Percentiles rank a stretch among this genome's conserved stretches.
Conservation (phyloP, 2,888 invertebrate species). For the Notodonta dromedarius region DNA sequence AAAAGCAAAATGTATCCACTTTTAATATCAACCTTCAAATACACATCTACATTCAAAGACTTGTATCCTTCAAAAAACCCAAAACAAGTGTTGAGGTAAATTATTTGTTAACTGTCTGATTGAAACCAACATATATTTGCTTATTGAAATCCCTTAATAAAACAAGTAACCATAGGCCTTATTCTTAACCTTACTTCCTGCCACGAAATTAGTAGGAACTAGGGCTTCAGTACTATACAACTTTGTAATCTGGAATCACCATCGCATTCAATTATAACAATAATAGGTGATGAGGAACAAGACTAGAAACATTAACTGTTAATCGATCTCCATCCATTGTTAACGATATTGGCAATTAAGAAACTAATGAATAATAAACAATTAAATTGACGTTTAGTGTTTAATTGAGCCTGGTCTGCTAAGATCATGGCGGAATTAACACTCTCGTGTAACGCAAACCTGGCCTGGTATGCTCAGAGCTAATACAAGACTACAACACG, state of each 20-base stretch:
- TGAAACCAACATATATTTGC: too few species aligned
- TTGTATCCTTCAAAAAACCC: too few species aligned
- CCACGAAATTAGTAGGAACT: background rate
- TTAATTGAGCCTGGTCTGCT: background rate
- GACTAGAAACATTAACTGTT: slow-evolving; percentile 27
- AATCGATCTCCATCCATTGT: slow-evolving; percentile 26
- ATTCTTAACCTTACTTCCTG: background rate
- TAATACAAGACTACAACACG: too few species aligned
- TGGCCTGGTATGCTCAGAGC: too few species aligned
- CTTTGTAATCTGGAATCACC: background rate
- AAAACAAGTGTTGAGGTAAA: too few species aligned
- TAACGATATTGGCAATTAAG: slow-evolving; percentile 30
- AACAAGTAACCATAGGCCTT: too few species aligned
- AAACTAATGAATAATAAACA: slow-evolving; percentile 18
- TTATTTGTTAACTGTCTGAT: too few species aligned
- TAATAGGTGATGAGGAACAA: slow-evolving; percentile 13
- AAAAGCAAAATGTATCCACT: too few species aligned
- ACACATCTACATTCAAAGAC: too few species aligned
- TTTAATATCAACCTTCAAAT: too few species aligned
- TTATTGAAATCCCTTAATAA: too few species aligned
- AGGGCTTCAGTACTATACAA: background rate
- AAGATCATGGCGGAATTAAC: background rate
- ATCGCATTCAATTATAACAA: background rate
- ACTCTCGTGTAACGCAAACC: background rate
- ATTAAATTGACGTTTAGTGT: slow-evolving; percentile 21